Base-by-base conservation (phyloP, 2,797 vertebrate species). In the Melanotaenia pygmaea region DNA sequence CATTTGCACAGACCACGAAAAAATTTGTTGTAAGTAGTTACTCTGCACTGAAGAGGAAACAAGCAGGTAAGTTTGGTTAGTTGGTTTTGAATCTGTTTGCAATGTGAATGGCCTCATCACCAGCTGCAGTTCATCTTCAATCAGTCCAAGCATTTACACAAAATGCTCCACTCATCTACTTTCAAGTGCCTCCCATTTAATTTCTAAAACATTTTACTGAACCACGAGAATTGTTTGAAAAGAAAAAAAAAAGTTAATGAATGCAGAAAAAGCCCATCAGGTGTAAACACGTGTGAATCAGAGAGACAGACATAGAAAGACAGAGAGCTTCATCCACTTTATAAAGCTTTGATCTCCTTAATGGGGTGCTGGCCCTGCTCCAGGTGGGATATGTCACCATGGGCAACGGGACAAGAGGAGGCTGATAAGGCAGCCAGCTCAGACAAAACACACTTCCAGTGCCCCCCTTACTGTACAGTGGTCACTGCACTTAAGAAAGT, bases 301-400 rank as follows among this genome's bases (percentile, higher is more conserved):
- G 57, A 66, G 57, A 80, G 65, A 70, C 53, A 47, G 24, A 71
- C 40, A 61, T 8, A 71, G 59, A 72, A 30, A 62, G 37, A 85
- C 20, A 80, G 43, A 78, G 83, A 45, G 86, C 64, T 86, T 81
- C 75, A 87, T 87, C 82, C 81, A 86, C 83, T 89, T 87, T 77
- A 57, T 51, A 59, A 63, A 68, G 86, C 92, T 93, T 92, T 93
- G 85, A 94, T 93, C 89, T 90, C 76, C 72, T 88, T 91, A 93
- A 93, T 93, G 88, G 89, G 86, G 72, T 85, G 71, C 81, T 92
- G 89, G 91, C 87, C 63, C 73, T 38, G 3, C 75, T 90, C 92
- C 89, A 93, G 87, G 78, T 89, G 80, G 86, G 89, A 89, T 86
- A 82, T 88, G 90, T 92, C 62, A 38, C 78, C 86, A 84, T 32